A percentile compares a stretch with the other conserved stretches of the same genome.
phyloP scores from a whole-genome alignment of 2,113 vertebrate species.

The Taxidea taxus region DNA sequence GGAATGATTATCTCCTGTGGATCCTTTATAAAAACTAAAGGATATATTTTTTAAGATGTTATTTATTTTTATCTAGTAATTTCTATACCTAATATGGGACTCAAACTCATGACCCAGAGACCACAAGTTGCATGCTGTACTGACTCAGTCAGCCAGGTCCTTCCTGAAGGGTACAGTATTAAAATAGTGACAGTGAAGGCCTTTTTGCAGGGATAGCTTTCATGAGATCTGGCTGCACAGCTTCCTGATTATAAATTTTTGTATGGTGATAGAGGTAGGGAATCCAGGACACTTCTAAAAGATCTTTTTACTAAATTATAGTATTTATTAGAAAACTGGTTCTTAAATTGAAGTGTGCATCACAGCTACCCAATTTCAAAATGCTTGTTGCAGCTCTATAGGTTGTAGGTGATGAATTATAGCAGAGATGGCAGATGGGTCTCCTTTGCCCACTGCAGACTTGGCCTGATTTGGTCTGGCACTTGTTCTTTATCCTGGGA shows the following conservation, averaged over 20 bases:
- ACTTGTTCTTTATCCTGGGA: neutral
- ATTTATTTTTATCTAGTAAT: neutral
- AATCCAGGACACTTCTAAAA: neutral
- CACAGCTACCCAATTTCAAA: neutral
- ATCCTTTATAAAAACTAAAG: slow-evolving; percentile 7
- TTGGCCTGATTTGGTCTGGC: neutral
- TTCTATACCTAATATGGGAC: neutral
- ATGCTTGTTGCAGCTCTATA: neutral
- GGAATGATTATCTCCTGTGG: neutral
- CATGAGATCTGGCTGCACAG: neutral
- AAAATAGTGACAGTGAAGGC: neutral
- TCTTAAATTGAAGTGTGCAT: neutral
- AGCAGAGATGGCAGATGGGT: neutral
- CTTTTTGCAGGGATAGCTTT: neutral
- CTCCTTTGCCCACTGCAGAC: neutral
- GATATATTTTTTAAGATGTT: neutral
- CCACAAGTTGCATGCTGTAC: no score
- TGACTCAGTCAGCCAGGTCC: neutral
- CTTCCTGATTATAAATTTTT: slow-evolving; percentile 20
- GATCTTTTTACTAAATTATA: neutral
- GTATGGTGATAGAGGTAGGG: neutral
- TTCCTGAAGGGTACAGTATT: neutral
- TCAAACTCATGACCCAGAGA: neutral
- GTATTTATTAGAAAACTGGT: neutral
- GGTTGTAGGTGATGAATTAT: neutral